Evolutionary conservation across 2,113 vertebrate species (phyloP).

Genomic region (Propithecus coquereli): DNA sequence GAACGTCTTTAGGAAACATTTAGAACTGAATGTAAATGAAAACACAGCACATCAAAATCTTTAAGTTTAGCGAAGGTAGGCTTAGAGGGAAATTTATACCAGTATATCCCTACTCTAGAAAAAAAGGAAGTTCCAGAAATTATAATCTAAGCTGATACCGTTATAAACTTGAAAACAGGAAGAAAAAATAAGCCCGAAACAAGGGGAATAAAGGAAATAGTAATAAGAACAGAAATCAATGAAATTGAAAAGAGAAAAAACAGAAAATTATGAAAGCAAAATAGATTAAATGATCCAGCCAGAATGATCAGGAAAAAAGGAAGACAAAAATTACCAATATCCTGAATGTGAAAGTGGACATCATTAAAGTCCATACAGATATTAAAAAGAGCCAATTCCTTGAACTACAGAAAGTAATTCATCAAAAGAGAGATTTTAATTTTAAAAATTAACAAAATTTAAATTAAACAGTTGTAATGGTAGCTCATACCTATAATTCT

Average conservation of each 20-base stretch:
- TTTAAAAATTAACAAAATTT: neutral
- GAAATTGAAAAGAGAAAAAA: neutral
- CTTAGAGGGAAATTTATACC: neutral
- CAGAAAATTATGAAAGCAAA: neutral
- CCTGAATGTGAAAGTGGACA: neutral
- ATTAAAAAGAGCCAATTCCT: neutral
- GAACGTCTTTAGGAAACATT: neutral
- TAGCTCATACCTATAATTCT: no score
- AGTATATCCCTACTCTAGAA: neutral
- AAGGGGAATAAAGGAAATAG: neutral
- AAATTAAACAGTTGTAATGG: neutral
- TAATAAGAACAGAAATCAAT: neutral
- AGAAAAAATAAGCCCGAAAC: neutral
- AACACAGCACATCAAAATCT: neutral
- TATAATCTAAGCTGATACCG: neutral
- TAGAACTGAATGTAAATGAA: neutral
- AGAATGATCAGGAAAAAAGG: neutral
- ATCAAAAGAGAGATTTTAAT: neutral
- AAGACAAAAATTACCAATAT: neutral
- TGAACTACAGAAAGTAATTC: neutral
- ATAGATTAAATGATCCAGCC: neutral
- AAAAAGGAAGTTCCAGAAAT: neutral
- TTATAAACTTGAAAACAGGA: neutral
- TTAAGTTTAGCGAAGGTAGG: neutral
- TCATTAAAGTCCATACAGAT: neutral